Base-by-base conservation (phyloP, 1,140 invertebrate genomes). In the Temnothorax curvispinosus region DNA sequence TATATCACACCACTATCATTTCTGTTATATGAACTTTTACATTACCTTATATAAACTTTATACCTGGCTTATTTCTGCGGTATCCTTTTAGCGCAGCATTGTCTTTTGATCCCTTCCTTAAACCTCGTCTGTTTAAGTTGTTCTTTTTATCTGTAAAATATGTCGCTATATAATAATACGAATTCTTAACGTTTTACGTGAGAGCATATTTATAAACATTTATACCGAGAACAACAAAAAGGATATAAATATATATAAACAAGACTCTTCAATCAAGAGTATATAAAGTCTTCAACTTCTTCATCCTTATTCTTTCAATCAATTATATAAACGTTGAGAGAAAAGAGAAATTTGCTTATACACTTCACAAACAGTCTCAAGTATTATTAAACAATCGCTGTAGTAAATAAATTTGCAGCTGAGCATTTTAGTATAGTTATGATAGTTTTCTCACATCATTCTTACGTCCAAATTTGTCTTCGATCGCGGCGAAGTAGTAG, bases 1-100 rank as follows among this genome's bases (percentile, higher is more conserved):
- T 90, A 67, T 87, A 74, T 91, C 89, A 91, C 74, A 86, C 81
- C 44, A 88, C 56, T 80, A 11, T 44, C 32, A 3, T 35, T 52
- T 47, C 2, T 60, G 15, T 58, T 58, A 47, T 41, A 32, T 60
- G 9, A 60, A 35, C 54, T 75, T 41, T 84, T 74, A 35, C 15
- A 56, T 84, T 50, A 62, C 54, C 80, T 82, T 11, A 35, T 0
- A 18, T 72, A 21, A 44, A 44, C 13, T 27, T 35, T 18, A 13
- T 21, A 7, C 52, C 38, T 65, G 47, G 5, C 11, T 80, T 58
- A 81, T 84, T 50, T 82, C 7, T 58, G 4, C 67, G 1, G 27
- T n/a, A 69, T 47, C 54, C 2, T 60, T 8, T n/a, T 50, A 15
- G 50, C 21, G 11, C 8, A 47, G 9, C 41, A 41, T 8, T 71